These are phyloP conservation scores for Lepidurus apus DNA, from an alignment of 1,140 invertebrate genomes.

Conservation along the genomic window DNA sequence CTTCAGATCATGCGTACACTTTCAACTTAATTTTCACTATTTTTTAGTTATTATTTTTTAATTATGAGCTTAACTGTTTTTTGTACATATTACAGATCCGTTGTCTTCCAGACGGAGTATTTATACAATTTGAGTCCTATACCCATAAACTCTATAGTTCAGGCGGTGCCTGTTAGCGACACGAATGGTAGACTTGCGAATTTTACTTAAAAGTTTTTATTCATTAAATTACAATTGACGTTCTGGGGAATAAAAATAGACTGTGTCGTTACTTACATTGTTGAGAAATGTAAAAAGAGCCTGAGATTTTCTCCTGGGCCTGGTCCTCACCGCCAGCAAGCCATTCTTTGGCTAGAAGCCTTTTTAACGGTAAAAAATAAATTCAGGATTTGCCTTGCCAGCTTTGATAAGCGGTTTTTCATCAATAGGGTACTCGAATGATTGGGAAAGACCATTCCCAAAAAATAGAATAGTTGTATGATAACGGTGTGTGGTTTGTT, in stretches of 20 bases:
- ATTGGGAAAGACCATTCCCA: not conserved
- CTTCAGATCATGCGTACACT: not conserved
- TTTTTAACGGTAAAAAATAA: not conserved
- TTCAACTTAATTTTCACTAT: not conserved
- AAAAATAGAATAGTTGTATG: not conserved
- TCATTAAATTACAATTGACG: not conserved
- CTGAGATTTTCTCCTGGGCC: not conserved
- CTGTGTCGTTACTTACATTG: not conserved
- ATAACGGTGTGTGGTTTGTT: not conserved
- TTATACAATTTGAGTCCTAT: not conserved
- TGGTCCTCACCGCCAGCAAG: not conserved
- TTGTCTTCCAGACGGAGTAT: not conserved
- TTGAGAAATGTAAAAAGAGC: not conserved
- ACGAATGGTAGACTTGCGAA: not conserved
- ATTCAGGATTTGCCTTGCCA: not conserved
- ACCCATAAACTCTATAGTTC: not conserved
- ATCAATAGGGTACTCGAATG: slow-evolving; percentile 1
- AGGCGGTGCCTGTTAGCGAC: not conserved
- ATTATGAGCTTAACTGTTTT: not conserved
- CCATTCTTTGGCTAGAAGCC: not conserved
- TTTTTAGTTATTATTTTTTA: not conserved
- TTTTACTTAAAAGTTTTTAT: not conserved
- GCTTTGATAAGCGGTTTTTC: not conserved
- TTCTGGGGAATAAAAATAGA: not conserved
- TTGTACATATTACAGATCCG: not conserved